These are phyloP conservation scores for Oxyscelio sp. DNA, from an alignment of 2,888 invertebrate genomes.

Conservation along the genomic window DNA sequence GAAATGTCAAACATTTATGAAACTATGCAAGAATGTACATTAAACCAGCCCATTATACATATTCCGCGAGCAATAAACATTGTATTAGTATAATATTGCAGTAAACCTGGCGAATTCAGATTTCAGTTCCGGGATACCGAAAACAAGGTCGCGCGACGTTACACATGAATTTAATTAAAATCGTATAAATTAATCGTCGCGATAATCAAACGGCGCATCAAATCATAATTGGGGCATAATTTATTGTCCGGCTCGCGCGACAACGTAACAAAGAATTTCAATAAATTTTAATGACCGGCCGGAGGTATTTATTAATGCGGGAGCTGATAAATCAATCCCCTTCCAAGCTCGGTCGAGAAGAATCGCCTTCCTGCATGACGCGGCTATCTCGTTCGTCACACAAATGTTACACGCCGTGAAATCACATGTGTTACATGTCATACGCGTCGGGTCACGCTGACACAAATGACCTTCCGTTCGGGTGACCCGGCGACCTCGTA, in stretches of 20 bases:
- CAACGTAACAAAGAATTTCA: slow-evolving; percentile 46
- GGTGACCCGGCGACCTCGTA: slow-evolving; percentile 62
- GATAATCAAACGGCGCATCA: slow-evolving; percentile 8
- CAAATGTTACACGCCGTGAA: slow-evolving; percentile 82
- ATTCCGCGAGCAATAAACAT: slow-evolving; percentile 21
- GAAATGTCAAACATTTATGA: slow-evolving; percentile 72
- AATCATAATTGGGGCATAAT: slow-evolving; percentile 39
- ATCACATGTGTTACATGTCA: slow-evolving; percentile 72
- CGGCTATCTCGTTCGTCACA: slow-evolving; percentile 85
- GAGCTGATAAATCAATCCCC: slow-evolving; percentile 52
- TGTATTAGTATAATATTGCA: neutral
- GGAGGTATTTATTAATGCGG: slow-evolving; percentile 31
- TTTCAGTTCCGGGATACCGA: slow-evolving; percentile 16
- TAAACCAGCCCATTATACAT: slow-evolving; percentile 3
- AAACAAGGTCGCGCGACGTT: slow-evolving; percentile 18
- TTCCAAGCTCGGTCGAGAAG: slow-evolving; percentile 2
- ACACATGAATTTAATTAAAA: neutral
- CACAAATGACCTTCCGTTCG: slow-evolving; percentile 65
- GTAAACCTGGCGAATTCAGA: neutral
- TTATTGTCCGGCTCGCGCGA: slow-evolving; percentile 8
- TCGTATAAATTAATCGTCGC: slow-evolving; percentile 18
- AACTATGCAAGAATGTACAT: slow-evolving; percentile 42
- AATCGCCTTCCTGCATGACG: slow-evolving; percentile 84
- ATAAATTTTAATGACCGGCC: slow-evolving; percentile 56
- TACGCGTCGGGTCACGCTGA: slow-evolving; percentile 65